Conservation (phyloP, 2,113 vertebrate genomes). For the Fulmarus glacialis region DNA sequence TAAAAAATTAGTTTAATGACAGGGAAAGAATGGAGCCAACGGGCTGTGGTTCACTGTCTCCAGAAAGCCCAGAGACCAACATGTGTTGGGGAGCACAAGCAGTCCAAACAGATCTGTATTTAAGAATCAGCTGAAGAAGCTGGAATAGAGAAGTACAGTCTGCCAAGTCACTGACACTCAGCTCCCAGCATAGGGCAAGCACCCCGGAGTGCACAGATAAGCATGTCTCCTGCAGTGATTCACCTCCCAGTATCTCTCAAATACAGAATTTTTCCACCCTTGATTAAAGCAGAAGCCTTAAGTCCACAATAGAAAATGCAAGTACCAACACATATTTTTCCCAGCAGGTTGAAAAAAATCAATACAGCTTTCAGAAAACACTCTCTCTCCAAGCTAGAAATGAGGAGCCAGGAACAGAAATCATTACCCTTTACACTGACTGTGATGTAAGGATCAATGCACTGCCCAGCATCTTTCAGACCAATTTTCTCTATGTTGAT, state of each 20-base stretch:
- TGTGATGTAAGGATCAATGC: slow-evolving; percentile 96
- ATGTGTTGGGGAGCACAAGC: neutral
- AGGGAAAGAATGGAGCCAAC: neutral
- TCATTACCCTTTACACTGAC: slow-evolving; percentile 93
- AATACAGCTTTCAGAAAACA: neutral
- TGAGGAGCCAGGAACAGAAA: neutral
- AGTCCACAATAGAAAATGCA: neutral
- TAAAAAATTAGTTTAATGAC: neutral
- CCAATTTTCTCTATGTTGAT: slow-evolving; percentile 96
- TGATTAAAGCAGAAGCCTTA: neutral
- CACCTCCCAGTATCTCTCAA: neutral
- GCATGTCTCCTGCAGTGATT: neutral
- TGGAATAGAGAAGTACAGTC: neutral
- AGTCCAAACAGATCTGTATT: neutral
- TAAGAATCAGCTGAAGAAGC: neutral
- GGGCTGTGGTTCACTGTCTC: neutral
- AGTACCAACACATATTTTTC: neutral
- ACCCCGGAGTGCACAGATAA: neutral
- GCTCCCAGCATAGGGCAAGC: neutral
- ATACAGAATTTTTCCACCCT: neutral
- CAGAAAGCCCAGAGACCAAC: neutral
- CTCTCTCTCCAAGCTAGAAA: neutral
- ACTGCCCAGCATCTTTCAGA: slow-evolving; percentile 96
- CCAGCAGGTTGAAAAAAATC: neutral
- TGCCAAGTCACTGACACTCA: neutral